phyloP scores from a whole-genome alignment of 2,888 invertebrate genomes.

The Cryptocephalus moraei region DNA sequence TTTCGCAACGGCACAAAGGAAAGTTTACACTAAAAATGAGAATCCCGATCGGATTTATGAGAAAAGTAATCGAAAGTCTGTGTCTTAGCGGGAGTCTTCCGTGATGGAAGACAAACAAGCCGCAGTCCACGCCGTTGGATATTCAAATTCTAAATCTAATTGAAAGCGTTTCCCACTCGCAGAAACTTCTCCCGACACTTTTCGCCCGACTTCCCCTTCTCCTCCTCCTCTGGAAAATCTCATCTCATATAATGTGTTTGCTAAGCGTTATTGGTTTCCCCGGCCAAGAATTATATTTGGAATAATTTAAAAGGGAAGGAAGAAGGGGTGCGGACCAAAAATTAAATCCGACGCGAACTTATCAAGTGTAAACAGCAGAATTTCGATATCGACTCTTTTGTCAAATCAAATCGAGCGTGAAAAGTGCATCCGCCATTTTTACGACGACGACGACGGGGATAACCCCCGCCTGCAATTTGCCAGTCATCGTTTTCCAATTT shows the following conservation, averaged over 20 bases:
- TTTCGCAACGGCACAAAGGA: too few relatives aligned
- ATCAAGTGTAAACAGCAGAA: conserved; percentile 30
- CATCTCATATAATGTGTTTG: conserved; percentile 12
- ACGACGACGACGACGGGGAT: conserved; percentile 1
- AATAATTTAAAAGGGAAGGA: not conserved
- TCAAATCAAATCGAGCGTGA: conserved; percentile 31
- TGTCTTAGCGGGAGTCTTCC: too few relatives aligned
- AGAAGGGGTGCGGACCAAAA: conserved; percentile 13
- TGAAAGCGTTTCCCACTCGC: conserved; percentile 4
- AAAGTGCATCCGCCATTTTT: conserved; percentile 24
- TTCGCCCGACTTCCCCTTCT: too few relatives aligned
- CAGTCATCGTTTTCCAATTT: conserved; percentile 28
- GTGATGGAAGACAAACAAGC: too few relatives aligned
- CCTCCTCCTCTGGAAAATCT: not conserved
- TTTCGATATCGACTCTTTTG: conserved; percentile 22
- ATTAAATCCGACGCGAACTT: conserved; percentile 26
- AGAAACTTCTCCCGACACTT: conserved; percentile 2
- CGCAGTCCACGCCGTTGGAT: too few relatives aligned
- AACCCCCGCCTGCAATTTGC: conserved; percentile 14
- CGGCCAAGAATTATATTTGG: conserved; percentile 7
- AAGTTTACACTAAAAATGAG: too few relatives aligned
- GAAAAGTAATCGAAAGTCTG: too few relatives aligned
- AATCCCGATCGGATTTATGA: too few relatives aligned
- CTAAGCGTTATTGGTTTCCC: conserved; percentile 13
- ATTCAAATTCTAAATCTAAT: not conserved